Evolutionary conservation across 2,888 invertebrate genomes (phyloP).

Genomic region (Ophion ventricosus): DNA sequence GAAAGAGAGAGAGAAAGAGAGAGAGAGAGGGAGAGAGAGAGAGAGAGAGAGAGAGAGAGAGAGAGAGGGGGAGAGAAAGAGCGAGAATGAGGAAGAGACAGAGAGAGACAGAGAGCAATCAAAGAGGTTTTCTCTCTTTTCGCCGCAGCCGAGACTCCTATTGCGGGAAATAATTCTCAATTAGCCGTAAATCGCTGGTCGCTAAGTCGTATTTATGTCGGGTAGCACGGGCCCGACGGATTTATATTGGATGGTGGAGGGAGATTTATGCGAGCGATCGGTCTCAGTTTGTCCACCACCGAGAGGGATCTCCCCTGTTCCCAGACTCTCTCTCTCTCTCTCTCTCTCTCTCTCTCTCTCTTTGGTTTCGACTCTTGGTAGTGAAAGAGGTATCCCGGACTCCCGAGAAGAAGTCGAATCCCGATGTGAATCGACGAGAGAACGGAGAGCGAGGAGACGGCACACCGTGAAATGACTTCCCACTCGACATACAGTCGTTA

Average conservation of each 20-base stretch:
- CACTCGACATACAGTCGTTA: conserved; percentile 28
- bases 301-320: conserved; percentile 48
- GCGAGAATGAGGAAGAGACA: conserved; percentile 24
- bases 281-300: conserved; percentile 81
- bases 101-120: conserved; percentile 35
- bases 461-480: conserved; percentile 68
- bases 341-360: conserved; percentile 41
- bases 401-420: conserved; percentile 39
- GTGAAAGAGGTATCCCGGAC: conserved; percentile 31
- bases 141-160: conserved; percentile 66
- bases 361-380: conserved; percentile 27
- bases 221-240: conserved; percentile 72
- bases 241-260: conserved; percentile 79
- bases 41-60: conserved; percentile 7
- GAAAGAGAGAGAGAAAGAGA: conserved; percentile 32
- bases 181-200: conserved; percentile 79
- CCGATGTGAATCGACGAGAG: conserved; percentile 27
- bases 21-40: conserved; percentile 9
- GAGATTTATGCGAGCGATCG: conserved; percentile 82
- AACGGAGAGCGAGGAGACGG: conserved; percentile 29
- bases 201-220: conserved; percentile 83
- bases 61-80: conserved; percentile 2
- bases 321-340: background rate
- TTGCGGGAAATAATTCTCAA: conserved; percentile 82
- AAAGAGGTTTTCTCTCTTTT: conserved; percentile 53